Conservation (phyloP, 2,797 vertebrate species). For the Erethizon dorsatum region DNA sequence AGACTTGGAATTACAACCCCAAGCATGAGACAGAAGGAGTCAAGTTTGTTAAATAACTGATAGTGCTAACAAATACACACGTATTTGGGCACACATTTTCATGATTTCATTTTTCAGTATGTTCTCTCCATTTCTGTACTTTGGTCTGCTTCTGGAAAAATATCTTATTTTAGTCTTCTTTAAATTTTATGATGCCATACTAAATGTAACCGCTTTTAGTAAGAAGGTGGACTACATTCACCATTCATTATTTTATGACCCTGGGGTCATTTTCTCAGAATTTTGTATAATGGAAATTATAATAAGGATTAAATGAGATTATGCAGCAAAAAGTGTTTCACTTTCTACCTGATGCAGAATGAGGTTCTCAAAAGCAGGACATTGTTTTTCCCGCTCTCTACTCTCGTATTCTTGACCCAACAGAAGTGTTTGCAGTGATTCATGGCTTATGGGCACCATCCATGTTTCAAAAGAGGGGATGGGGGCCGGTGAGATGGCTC, state of each 20-base stretch:
- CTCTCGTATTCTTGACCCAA: not conserved
- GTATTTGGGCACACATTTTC: not conserved
- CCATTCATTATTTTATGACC: constrained; percentile 9
- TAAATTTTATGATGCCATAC: not conserved
- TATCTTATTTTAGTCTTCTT: constrained; percentile 4
- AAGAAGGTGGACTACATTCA: not conserved
- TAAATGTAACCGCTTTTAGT: not conserved
- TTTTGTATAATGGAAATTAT: not conserved
- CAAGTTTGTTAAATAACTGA: not conserved
- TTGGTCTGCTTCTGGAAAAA: constrained; percentile 1
- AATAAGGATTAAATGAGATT: constrained; percentile 49
- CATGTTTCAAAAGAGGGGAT: constrained; percentile 29
- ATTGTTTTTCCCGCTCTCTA: not conserved
- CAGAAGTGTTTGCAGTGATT: not conserved
- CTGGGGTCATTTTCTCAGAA: not conserved
- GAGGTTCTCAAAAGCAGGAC: not conserved
- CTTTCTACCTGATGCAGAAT: not conserved
- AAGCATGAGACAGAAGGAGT: not conserved
- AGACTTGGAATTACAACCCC: not conserved
- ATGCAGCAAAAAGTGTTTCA: not conserved
- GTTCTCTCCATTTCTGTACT: not conserved
- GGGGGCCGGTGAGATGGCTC: no score
- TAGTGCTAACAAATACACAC: not conserved
- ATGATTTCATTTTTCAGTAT: not conserved
- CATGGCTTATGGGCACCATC: not conserved